These are phyloP conservation scores for Mixornis gularis DNA, from an alignment of 2,113 vertebrate species.

Conservation along the genomic window DNA sequence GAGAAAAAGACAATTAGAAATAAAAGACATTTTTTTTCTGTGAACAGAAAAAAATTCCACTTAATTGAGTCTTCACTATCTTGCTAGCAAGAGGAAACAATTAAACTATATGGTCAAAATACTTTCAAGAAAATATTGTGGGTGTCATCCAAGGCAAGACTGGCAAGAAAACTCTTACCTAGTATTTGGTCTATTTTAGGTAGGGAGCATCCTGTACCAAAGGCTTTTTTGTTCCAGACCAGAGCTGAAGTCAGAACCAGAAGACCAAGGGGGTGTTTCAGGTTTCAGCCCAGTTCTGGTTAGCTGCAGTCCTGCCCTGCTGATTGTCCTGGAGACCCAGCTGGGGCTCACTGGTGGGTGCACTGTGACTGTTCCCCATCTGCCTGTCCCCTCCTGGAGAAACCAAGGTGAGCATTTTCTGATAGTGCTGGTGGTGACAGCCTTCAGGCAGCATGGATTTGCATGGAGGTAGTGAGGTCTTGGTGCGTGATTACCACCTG, in stretches of 20 bases:
- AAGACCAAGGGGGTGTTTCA: not conserved
- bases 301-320: not conserved
- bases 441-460: not conserved
- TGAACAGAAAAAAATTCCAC: not conserved
- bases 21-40: not conserved
- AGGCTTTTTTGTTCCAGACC: not conserved
- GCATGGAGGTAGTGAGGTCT: not conserved
- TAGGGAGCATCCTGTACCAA: not conserved
- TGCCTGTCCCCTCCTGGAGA: not conserved
- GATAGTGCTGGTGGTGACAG: not conserved
- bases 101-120: not conserved
- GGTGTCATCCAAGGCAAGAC: not conserved
- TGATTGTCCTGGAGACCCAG: rapidly evolving
- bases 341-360: not conserved
- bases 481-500: not conserved
- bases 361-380: not conserved
- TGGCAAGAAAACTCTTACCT: not conserved
- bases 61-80: not conserved
- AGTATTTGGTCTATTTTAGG: not conserved
- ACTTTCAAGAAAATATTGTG: not conserved
- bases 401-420: not conserved
- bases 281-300: not conserved
- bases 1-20: not conserved
- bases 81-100: not conserved
- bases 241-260: not conserved